Percentiles rank a stretch among this genome's conserved stretches.
Conservation (phyloP, 2,113 vertebrate genomes). For the Protobothrops mucrosquamatus region DNA sequence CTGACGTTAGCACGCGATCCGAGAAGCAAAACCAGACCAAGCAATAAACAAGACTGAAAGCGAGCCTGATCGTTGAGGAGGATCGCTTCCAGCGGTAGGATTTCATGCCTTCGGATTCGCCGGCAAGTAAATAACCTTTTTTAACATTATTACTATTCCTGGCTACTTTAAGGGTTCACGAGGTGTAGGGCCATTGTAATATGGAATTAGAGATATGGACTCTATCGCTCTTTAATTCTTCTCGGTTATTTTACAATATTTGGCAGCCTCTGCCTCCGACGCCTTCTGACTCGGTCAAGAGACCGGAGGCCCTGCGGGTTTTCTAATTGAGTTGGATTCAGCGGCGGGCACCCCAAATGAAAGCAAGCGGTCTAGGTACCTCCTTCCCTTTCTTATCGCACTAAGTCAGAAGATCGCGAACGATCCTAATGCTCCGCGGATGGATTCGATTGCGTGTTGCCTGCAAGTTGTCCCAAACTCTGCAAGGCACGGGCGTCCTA, state of each 20-base stretch:
- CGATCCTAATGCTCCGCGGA: background rate
- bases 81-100: background rate
- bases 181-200: background rate
- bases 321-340: background rate
- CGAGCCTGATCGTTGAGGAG: background rate
- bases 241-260: background rate
- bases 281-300: background rate
- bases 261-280: background rate
- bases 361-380: background rate
- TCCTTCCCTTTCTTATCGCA: background rate
- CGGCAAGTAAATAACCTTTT: background rate
- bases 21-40: rapidly evolving
- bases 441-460: background rate
- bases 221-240: background rate
- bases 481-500: too few species aligned
- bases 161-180: background rate
- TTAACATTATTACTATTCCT: background rate
- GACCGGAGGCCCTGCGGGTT: background rate
- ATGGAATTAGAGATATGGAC: background rate
- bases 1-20: background rate
- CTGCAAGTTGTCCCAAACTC: background rate
- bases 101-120: too few species aligned
- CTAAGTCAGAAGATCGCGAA: background rate
- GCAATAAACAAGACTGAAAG: background rate
- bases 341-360: background rate